A percentile compares a stretch with the other conserved stretches of the same genome.
These are phyloP conservation scores for Colaptes auratus DNA, from an alignment of 2,113 vertebrate genomes.

Conservation along the genomic window DNA sequence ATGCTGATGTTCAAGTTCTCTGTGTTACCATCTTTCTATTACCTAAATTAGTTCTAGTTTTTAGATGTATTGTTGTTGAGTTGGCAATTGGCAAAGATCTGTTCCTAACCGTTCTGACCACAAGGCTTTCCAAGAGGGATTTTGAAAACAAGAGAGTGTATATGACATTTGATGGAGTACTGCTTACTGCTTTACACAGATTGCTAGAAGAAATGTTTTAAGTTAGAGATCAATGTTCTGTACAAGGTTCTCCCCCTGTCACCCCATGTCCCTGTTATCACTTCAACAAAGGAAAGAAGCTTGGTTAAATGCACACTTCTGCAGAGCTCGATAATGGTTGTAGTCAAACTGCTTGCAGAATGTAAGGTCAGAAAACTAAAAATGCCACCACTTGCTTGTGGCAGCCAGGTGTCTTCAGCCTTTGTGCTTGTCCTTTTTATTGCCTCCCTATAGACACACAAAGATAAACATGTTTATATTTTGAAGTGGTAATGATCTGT, in stretches of 20 bases:
- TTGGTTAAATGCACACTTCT: background rate
- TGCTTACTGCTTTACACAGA: background rate
- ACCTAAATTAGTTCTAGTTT: background rate
- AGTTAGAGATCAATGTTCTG: background rate
- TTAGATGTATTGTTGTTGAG: background rate
- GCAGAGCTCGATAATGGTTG: background rate
- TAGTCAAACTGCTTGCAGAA: background rate
- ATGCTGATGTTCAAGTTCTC: background rate
- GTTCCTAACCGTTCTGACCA: background rate
- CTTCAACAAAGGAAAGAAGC: background rate
- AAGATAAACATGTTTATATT: background rate
- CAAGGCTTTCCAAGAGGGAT: background rate
- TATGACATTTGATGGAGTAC: background rate
- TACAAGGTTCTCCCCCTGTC: background rate
- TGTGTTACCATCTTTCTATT: background rate
- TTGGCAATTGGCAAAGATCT: background rate
- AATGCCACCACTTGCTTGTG: background rate
- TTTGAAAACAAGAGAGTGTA: background rate
- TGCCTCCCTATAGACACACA: background rate
- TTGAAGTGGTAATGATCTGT: slow-evolving; percentile 9
- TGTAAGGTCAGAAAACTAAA: background rate
- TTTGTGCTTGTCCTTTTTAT: background rate
- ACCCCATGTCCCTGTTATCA: background rate
- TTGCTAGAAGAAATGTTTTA: background rate
- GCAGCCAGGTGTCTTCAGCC: background rate